phyloP scores from a whole-genome alignment of 2,888 invertebrate genomes.

The Malthinus seriepunctatus region DNA sequence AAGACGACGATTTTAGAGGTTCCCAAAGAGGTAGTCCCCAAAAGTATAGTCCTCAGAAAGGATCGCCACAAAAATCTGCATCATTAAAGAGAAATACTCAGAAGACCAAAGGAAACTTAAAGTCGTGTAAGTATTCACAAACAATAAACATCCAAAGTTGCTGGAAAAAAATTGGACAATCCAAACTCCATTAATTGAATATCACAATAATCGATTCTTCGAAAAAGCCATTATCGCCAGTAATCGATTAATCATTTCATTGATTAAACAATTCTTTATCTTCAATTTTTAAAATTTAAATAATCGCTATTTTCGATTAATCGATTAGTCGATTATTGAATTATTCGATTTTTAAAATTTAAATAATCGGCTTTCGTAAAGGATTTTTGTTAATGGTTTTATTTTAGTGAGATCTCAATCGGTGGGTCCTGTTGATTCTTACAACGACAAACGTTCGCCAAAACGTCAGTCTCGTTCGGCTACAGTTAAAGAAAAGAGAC shows the following conservation, averaged over 20 bases:
- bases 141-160: background rate
- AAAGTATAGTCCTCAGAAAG: conserved; percentile 64
- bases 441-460: conserved; percentile 72
- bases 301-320: no score
- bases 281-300: no score
- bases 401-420: conserved; percentile 68
- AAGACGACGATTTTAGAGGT: conserved; percentile 59
- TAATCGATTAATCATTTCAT: no score
- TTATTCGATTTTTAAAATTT: no score
- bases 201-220: no score
- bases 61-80: conserved; percentile 56
- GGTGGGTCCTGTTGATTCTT: conserved; percentile 65
- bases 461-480: conserved; percentile 75
- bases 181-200: no score
- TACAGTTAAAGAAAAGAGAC: conserved; percentile 61
- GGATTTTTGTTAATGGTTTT: conserved; percentile 15
- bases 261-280: no score
- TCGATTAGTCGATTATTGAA: no score
- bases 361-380: no score
- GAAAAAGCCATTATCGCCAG: no score
- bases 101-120: conserved; percentile 62
- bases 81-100: conserved; percentile 56
- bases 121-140: conserved; percentile 53
- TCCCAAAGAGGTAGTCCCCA: conserved; percentile 55
- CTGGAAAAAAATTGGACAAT: no score